Evolutionary conservation across 2,888 invertebrate genomes (phyloP), one percentile per base, ranked within the genome.

Genomic region (Gisinianus flammeolus): DNA sequence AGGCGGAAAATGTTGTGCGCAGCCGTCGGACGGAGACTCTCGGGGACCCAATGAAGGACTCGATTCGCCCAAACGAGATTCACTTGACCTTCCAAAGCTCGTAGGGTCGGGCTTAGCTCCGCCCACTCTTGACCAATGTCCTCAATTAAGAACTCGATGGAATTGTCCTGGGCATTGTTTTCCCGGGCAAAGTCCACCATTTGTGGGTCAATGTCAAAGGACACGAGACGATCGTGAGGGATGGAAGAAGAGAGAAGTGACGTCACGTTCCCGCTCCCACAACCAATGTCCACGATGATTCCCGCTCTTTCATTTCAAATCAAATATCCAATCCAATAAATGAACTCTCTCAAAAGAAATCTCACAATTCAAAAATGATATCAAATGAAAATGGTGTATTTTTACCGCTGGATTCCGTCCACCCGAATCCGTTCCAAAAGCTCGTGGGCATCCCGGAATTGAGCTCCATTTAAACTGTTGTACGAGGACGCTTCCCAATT

Each of bases 11-110:
- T 6, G 26, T 75, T 75, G 28, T 66, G 10, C 10, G 44, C 44
- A 24, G 54, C 54, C 12, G n/a, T 33, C 8, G 35, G 66, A 8
- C 54, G 66, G 2, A 62, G 30, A 10, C 8, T 22, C 5, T 56
- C 71, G 3, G 0, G 8, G n/a, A 75, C 67, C 75, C 75, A 75
- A n/a, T n/a, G n/a, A n/a, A n/a, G n/a, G n/a, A n/a, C n/a, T n/a
- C n/a, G n/a, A n/a, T n/a, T n/a, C n/a, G n/a, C 67, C 75, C 75
- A 75, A 1, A 75, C 54, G n/a, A 75, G n/a, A 54, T 66, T 52
- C 26, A 75, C 66, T 64, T 66, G 52, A 30, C 52, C 52, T 33
- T 75, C 75, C 28, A 75, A 19, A 8, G 19, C 22, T 67, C 33
- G 30, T 0, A 75, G 35, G 19, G 6, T 67, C 62, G 6, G 26